These are phyloP conservation scores for Tillus elongatus DNA, from an alignment of 2,888 invertebrate species.

Conservation along the genomic window DNA sequence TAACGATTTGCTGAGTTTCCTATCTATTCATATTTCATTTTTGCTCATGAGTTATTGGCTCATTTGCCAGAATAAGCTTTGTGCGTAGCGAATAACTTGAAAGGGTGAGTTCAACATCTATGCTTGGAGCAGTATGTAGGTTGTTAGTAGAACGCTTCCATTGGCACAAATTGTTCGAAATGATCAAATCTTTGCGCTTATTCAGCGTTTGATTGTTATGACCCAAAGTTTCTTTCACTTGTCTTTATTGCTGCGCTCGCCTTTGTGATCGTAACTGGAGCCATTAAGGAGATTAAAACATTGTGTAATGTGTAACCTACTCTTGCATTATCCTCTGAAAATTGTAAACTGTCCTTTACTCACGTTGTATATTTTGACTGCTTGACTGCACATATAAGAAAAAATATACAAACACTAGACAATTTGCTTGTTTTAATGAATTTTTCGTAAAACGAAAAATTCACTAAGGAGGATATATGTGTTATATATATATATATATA, in stretches of 20 bases:
- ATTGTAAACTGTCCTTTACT: too few relatives aligned
- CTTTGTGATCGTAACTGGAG: not conserved
- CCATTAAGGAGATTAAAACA: too few relatives aligned
- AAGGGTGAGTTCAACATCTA: too few relatives aligned
- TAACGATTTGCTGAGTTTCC: slow-evolving; percentile 20
- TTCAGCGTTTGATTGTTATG: slow-evolving; percentile 36
- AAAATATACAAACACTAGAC: not conserved
- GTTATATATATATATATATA: too few relatives aligned
- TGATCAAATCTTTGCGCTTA: slow-evolving; percentile 38
- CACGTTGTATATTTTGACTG: slow-evolving; percentile 10
- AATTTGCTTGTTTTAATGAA: too few relatives aligned
- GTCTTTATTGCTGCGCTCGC: slow-evolving; percentile 24
- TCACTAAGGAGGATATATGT: too few relatives aligned
- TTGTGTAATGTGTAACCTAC: too few relatives aligned
- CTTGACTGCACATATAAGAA: not conserved
- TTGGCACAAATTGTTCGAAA: slow-evolving; percentile 38
- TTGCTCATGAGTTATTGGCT: slow-evolving; percentile 24
- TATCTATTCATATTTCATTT: slow-evolving; percentile 27
- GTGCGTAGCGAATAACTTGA: slow-evolving; percentile 16
- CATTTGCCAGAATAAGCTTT: slow-evolving; percentile 15
- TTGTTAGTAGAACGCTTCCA: slow-evolving; percentile 31
- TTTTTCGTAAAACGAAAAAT: too few relatives aligned
- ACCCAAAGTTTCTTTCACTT: slow-evolving; percentile 27
- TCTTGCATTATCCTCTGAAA: too few relatives aligned
- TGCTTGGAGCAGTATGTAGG: too few relatives aligned